Conservation (phyloP, 2,113 vertebrate genomes). For the Pionites leucogaster region DNA sequence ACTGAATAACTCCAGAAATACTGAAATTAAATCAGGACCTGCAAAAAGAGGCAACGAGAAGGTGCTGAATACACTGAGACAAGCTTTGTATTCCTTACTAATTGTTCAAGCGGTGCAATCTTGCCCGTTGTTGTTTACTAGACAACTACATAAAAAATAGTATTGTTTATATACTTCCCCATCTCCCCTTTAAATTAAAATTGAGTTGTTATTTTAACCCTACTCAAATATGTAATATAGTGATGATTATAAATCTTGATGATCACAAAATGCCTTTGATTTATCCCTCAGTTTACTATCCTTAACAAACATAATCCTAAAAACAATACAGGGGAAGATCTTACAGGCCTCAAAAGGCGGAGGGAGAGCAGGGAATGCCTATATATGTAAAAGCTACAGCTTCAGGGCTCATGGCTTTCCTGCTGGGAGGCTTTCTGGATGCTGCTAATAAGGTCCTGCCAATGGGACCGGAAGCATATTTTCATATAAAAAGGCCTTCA, state of each 20-base stretch:
- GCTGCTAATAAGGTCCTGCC: constrained; percentile 27
- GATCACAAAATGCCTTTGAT: constrained; percentile 50
- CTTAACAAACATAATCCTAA: constrained; percentile 56
- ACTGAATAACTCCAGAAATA: neutral
- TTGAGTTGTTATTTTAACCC: constrained; percentile 59
- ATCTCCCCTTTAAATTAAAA: constrained; percentile 18
- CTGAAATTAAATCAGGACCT: neutral
- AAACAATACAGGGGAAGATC: constrained; percentile 37
- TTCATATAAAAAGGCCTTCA: neutral
- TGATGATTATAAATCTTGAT: constrained; percentile 32
- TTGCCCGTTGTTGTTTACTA: neutral
- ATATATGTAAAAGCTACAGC: constrained; percentile 28
- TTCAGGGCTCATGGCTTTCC: constrained; percentile 24
- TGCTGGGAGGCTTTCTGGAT: constrained; percentile 11
- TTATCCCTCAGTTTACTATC: constrained; percentile 37
- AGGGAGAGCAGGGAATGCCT: neutral
- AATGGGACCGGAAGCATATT: neutral
- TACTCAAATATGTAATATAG: constrained; percentile 50
- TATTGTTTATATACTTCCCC: neutral
- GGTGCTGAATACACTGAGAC: neutral
- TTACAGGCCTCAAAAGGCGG: neutral
- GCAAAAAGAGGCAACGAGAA: neutral
- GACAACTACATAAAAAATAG: neutral
- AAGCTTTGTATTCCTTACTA: neutral
- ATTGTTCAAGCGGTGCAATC: neutral